Evolutionary conservation across 2,797 vertebrate genomes (phyloP).

Genomic region (Leontopithecus rosalia): DNA sequence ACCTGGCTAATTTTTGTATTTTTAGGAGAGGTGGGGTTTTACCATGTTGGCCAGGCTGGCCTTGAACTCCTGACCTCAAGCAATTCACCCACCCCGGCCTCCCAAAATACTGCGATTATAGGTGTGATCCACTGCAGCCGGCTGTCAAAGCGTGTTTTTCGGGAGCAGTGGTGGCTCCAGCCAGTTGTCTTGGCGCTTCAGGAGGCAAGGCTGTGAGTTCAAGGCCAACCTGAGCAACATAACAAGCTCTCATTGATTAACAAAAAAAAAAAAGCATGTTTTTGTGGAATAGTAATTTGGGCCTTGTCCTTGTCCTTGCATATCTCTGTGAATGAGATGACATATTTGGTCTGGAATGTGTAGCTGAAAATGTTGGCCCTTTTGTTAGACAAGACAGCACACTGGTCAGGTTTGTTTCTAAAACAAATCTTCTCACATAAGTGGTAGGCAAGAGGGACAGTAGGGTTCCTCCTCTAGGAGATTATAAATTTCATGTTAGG

Average conservation of each 20-base stretch:
- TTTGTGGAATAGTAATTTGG: background rate
- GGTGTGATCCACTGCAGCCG: background rate
- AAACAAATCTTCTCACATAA: background rate
- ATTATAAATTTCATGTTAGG: background rate
- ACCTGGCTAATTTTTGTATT: too few species aligned
- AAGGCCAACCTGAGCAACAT: too few species aligned
- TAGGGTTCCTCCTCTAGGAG: background rate
- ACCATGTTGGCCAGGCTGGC: too few species aligned
- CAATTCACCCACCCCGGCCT: too few species aligned
- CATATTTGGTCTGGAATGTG: background rate
- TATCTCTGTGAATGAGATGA: background rate
- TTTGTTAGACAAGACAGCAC: background rate
- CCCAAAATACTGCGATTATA: background rate
- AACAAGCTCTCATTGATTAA: too few species aligned
- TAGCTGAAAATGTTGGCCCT: background rate
- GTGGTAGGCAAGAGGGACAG: background rate
- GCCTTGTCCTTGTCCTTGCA: background rate
- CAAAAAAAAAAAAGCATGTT: background rate
- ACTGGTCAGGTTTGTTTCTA: background rate
- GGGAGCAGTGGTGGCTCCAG: too few species aligned
- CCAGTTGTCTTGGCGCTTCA: too few species aligned
- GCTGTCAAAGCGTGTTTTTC: background rate
- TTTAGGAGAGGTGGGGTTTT: too few species aligned
- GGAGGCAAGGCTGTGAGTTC: too few species aligned
- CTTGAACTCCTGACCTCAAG: too few species aligned